Percentiles rank a stretch among this genome's conserved stretches.
Conservation (phyloP, 2,113 vertebrate genomes). For the Sorex araneus region DNA sequence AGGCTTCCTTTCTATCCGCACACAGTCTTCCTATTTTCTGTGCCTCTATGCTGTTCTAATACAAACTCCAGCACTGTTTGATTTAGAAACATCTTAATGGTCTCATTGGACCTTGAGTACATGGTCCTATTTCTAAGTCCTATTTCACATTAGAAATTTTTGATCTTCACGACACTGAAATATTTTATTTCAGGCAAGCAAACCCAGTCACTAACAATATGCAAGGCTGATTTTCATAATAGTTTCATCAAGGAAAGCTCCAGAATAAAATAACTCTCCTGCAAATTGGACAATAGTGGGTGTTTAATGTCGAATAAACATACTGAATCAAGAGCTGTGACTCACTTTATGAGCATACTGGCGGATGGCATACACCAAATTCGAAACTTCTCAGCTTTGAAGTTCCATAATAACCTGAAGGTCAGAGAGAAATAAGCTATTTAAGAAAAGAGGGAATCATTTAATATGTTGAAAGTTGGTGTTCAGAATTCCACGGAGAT, state of each 20-base stretch:
- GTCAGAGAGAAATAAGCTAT: slow-evolving; percentile 3
- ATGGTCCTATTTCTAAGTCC: neutral
- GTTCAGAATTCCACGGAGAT: slow-evolving; percentile 13
- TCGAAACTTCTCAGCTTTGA: slow-evolving; percentile 38
- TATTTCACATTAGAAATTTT: too few relatives aligned
- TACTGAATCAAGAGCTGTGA: neutral
- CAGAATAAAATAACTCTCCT: neutral
- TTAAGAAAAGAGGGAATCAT: neutral
- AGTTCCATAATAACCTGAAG: slow-evolving; percentile 41
- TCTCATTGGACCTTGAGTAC: neutral
- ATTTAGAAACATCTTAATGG: neutral
- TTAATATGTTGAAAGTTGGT: neutral
- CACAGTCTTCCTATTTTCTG: neutral
- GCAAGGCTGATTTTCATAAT: neutral
- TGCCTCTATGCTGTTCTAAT: neutral
- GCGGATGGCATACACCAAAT: neutral
- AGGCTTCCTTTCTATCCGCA: too few relatives aligned
- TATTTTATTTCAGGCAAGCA: too few relatives aligned
- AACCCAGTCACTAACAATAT: too few relatives aligned
- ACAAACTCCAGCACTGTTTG: neutral
- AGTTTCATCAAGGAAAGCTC: neutral
- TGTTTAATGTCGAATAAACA: neutral
- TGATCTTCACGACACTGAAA: too few relatives aligned
- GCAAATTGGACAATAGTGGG: rapidly evolving
- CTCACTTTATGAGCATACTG: neutral